These are phyloP conservation scores for Dromococcyx pavoninus DNA, from an alignment of 2,797 vertebrate species.

Conservation along the genomic window DNA sequence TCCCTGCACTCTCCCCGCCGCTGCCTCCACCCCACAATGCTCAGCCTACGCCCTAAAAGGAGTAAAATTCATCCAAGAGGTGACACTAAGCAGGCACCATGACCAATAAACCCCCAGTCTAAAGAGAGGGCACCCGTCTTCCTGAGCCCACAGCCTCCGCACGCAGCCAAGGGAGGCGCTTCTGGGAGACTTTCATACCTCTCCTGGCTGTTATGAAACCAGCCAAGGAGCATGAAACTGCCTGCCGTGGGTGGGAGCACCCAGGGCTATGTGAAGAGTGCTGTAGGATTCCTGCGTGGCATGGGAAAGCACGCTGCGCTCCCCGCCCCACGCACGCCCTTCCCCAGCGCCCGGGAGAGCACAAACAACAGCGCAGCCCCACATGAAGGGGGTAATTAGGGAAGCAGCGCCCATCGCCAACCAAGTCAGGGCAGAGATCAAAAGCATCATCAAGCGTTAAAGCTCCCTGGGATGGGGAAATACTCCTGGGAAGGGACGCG, in stretches of 20 bases:
- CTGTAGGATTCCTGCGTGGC: background rate
- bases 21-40: background rate
- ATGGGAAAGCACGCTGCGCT: conserved; percentile 37
- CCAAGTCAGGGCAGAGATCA: conserved; percentile 37
- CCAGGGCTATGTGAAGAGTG: conserved; percentile 35
- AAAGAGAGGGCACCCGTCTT: background rate
- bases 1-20: background rate
- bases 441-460: background rate
- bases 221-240: conserved; percentile 33
- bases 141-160: background rate
- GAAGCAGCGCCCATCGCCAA: background rate
- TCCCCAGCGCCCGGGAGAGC: background rate
- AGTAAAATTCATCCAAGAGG: background rate
- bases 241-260: conserved; percentile 59
- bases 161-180: background rate
- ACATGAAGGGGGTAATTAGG: conserved; percentile 42
- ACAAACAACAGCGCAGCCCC: conserved; percentile 1
- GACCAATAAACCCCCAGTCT: background rate
- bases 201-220: conserved; percentile 50
- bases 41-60: background rate
- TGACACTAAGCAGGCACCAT: rapidly evolving
- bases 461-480: background rate
- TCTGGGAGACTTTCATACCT: conserved; percentile 8
- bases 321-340: conserved; percentile 38
- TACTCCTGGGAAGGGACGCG: background rate